Conservation (phyloP, 2,888 invertebrate species). For the Callyntrura guangdongensis region DNA sequence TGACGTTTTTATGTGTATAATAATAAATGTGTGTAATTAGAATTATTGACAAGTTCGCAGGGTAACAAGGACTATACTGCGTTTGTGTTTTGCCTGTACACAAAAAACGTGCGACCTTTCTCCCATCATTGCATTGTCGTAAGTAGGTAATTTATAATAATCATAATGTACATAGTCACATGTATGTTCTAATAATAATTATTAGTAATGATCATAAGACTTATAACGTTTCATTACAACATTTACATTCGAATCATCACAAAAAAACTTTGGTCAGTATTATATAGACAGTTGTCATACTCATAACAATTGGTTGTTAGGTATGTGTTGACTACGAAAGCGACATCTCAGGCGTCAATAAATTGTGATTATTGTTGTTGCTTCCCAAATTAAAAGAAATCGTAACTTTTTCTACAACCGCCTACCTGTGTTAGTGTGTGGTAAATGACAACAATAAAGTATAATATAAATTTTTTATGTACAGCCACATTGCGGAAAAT, state of each 20-base stretch:
- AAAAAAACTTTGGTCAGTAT: constrained; percentile 78
- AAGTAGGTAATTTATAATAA: neutral
- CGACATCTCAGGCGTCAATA: no score
- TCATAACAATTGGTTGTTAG: constrained; percentile 4
- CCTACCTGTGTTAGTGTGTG: no score
- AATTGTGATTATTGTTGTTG: neutral
- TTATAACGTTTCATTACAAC: constrained; percentile 12
- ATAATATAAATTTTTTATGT: no score
- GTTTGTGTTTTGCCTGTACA: no score
- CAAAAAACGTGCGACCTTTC: no score
- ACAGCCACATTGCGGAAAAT: no score
- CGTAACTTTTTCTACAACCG: neutral
- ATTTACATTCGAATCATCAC: constrained; percentile 62
- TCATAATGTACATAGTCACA: neutral
- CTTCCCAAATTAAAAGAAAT: neutral
- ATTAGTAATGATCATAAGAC: constrained; percentile 6
- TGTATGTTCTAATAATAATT: constrained; percentile 8
- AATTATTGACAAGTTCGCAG: neutral
- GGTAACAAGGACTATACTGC: no score
- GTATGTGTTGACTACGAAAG: constrained; percentile 1
- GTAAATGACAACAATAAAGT: no score
- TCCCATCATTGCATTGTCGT: no score
- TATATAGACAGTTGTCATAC: constrained; percentile 3
- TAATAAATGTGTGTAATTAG: constrained; percentile 10
- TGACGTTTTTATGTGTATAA: constrained; percentile 24